Percentiles rank a stretch among this genome's conserved stretches.
These are phyloP conservation scores for Ifrita kowaldi DNA, from an alignment of 2,113 vertebrate species.

Conservation along the genomic window DNA sequence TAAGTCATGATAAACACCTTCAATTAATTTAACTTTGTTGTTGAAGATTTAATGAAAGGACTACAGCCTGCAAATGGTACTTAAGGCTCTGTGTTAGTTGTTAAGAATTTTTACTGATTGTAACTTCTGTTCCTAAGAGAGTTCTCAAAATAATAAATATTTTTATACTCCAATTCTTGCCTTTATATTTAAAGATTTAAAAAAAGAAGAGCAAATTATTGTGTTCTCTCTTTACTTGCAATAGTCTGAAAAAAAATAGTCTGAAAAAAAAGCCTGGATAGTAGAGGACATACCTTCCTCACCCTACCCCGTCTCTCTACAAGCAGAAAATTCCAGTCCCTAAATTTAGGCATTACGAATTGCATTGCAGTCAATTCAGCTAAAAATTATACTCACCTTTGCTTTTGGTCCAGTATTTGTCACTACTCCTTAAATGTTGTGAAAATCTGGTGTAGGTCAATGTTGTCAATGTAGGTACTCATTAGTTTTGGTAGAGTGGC, in stretches of 20 bases:
- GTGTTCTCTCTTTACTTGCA: background rate
- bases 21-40: background rate
- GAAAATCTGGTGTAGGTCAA: background rate
- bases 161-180: background rate
- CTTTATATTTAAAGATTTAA: background rate
- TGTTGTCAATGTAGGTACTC: background rate
- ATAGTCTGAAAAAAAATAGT: background rate
- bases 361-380: background rate
- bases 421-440: background rate
- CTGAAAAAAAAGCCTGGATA: background rate
- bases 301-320: background rate
- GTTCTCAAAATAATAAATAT: background rate
- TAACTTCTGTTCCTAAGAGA: background rate
- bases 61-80: background rate
- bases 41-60: background rate
- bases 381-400: background rate
- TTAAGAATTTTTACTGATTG: background rate
- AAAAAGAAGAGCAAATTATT: background rate
- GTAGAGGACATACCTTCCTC: background rate
- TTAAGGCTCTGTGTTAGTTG: background rate
- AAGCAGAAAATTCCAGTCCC: background rate
- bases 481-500: background rate
- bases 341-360: background rate
- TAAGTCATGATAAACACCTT: background rate
- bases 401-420: background rate